These are phyloP conservation scores for Apis cerana DNA, from an alignment of 1,140 invertebrate genomes.

Conservation along the genomic window DNA sequence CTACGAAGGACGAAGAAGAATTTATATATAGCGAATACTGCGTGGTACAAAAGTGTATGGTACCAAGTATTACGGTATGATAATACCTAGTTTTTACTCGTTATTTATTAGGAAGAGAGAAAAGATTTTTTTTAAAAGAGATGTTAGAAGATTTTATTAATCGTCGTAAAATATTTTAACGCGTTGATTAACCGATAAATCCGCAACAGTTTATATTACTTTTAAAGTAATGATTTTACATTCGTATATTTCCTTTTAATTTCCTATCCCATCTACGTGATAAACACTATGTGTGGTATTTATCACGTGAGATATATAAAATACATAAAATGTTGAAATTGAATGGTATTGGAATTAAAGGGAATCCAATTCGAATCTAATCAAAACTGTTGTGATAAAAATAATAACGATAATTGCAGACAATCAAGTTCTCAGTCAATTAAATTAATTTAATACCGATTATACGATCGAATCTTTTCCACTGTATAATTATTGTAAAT, in stretches of 20 bases:
- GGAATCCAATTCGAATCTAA: background rate
- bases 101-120: background rate
- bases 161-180: no score
- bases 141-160: no score
- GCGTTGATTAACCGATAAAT: no score
- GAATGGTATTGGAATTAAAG: no score
- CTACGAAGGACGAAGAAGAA: background rate
- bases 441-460: background rate
- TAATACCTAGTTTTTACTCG: background rate
- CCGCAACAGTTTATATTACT: background rate
- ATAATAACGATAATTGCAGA: background rate
- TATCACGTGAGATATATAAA: background rate
- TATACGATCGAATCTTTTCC: background rate
- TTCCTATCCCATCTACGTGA: background rate
- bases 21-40: background rate
- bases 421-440: background rate
- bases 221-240: background rate
- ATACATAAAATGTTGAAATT: background rate
- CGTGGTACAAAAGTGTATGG: background rate
- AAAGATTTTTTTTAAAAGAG: background rate
- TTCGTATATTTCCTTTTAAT: background rate
- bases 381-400: background rate
- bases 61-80: background rate
- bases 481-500: background rate
- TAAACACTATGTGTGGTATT: background rate